Conservation (phyloP, 2,113 vertebrate genomes). For the Bos indicus region DNA sequence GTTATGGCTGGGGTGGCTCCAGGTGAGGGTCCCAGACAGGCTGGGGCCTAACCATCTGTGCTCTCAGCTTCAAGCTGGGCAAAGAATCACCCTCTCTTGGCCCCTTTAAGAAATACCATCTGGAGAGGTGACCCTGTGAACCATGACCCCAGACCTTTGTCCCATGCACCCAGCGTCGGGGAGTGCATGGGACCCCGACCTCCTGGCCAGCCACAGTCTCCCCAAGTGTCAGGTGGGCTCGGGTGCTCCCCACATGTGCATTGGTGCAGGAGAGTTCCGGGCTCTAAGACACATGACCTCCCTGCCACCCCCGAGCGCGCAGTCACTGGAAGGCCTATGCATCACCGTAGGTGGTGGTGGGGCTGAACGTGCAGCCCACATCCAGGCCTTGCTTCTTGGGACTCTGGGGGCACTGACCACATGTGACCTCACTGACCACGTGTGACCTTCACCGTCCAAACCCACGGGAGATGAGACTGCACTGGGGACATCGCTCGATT, state of each 20-base stretch:
- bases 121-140: neutral
- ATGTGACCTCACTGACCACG: neutral
- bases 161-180: neutral
- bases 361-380: neutral
- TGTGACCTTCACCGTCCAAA: neutral
- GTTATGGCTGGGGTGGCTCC: neutral
- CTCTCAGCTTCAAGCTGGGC: neutral
- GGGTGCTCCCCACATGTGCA: neutral
- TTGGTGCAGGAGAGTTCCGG: neutral
- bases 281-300: neutral
- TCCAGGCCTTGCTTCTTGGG: neutral
- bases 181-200: neutral
- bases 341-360: neutral
- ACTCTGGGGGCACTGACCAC: neutral
- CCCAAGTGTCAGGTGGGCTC: rapidly evolving
- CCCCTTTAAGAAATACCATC: neutral
- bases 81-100: neutral
- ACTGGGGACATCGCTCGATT: neutral
- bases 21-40: neutral
- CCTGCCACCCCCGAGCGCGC: neutral
- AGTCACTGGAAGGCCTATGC: neutral
- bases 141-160: neutral
- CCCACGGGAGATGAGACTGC: neutral
- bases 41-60: neutral
- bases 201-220: neutral